phyloP scores from a whole-genome alignment of 2,113 vertebrate species.

The Tyrannus savana region DNA sequence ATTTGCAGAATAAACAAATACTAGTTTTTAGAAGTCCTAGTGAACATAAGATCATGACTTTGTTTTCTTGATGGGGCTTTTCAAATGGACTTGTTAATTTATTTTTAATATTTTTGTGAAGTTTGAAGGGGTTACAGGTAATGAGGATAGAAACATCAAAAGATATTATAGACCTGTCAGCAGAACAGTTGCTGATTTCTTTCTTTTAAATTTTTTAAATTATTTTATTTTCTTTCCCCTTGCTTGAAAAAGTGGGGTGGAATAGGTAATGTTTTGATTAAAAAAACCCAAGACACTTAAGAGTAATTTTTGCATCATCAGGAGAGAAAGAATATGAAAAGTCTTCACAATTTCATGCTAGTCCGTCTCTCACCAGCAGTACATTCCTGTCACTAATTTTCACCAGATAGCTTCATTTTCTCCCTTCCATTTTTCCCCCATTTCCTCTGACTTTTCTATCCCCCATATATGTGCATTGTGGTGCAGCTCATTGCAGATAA shows the following conservation, averaged over 20 bases:
- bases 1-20: background rate
- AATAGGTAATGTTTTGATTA: background rate
- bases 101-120: background rate
- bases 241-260: background rate
- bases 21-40: background rate
- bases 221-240: background rate
- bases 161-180: background rate
- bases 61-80: background rate
- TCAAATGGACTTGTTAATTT: background rate
- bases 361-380: background rate
- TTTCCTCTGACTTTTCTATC: background rate
- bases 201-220: background rate
- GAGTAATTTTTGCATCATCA: background rate
- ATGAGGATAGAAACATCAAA: background rate
- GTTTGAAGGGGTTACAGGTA: background rate
- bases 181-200: background rate
- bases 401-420: background rate
- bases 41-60: background rate
- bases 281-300: background rate
- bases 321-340: background rate
- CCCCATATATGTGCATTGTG: fast-evolving
- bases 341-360: background rate
- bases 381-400: background rate
- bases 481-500: background rate
- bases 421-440: background rate